Evolutionary conservation across 2,113 vertebrate genomes (phyloP).

Genomic region (Edolisoma coerulescens): DNA sequence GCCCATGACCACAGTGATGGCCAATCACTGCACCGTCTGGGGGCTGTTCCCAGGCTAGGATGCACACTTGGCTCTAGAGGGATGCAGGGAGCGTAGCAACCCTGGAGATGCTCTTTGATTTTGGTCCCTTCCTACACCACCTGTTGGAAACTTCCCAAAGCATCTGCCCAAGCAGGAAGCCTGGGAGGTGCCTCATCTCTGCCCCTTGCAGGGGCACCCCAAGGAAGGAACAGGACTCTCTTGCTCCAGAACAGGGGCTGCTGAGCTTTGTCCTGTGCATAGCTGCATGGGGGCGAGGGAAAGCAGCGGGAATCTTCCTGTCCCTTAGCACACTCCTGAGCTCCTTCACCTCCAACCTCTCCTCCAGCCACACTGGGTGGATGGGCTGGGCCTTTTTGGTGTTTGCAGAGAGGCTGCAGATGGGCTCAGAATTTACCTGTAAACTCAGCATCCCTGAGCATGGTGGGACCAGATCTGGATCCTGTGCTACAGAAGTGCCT

Average conservation of each 20-base stretch:
- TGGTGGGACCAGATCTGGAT: accelerated
- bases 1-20: neutral
- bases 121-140: neutral
- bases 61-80: neutral
- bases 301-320: neutral
- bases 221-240: neutral
- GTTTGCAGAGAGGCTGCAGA: neutral
- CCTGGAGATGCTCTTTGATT: neutral
- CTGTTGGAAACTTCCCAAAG: neutral
- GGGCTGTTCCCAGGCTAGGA: neutral
- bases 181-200: neutral
- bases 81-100: accelerated
- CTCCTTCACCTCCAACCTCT: neutral
- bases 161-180: neutral
- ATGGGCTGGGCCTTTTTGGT: neutral
- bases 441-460: neutral
- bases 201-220: neutral
- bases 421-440: neutral
- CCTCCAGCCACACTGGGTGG: neutral
- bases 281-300: neutral
- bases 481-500: neutral
- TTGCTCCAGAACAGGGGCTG: neutral
- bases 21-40: accelerated
- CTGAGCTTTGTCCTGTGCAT: neutral
- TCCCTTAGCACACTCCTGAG: neutral